Evolutionary conservation across 1,140 invertebrate species (phyloP), one percentile per base, ranked within the genome.

Genomic region (Ips nitidus): DNA sequence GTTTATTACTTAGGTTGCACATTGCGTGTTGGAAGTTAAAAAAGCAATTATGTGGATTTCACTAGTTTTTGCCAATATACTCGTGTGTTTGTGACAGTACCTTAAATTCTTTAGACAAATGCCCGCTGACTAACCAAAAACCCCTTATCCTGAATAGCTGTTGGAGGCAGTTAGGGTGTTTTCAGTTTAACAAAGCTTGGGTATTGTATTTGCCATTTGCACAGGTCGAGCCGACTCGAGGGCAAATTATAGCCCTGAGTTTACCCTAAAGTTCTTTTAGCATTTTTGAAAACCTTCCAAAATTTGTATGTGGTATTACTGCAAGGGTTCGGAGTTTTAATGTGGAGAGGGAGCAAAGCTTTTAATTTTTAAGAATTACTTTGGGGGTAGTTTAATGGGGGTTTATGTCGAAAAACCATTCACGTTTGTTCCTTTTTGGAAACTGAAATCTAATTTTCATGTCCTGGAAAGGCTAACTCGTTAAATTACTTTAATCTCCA

Each of bases 121-220:
- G 52, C 63, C 22, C 63, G 41, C 63, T 65, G 40, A 65, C 63
- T 65, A 65, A 42, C 63, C 63, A 65, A 56, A 63, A 56, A 65
- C 63, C 65, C 56, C 56, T 67, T 72, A 72, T 70, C 72, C 73
- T 73, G 67, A 75, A 75, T 75, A 71, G 74, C 74, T 70, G 71
- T 67, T 69, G 70, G 70, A 67, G 66, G 65, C 65, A 67, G 65
- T 67, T 67, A 67, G 65, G 65, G 56, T 59, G 57, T n/a, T 67
- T 67, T 67, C 66, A 71, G 70, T 75, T 72, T 67, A 69, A 75
- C 74, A 73, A 73, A 73, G 70, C 67, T 69, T 52, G 69, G 22
- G 74, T 63, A 75, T 75, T 75, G 74, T 75, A 72, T 41, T 71
- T 69, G 70, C 58, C 74, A 72, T 63, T 73, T 72, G 72, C 72